Base-by-base conservation (phyloP, 2,888 invertebrate genomes). In the Holacanthella duospinosa region DNA sequence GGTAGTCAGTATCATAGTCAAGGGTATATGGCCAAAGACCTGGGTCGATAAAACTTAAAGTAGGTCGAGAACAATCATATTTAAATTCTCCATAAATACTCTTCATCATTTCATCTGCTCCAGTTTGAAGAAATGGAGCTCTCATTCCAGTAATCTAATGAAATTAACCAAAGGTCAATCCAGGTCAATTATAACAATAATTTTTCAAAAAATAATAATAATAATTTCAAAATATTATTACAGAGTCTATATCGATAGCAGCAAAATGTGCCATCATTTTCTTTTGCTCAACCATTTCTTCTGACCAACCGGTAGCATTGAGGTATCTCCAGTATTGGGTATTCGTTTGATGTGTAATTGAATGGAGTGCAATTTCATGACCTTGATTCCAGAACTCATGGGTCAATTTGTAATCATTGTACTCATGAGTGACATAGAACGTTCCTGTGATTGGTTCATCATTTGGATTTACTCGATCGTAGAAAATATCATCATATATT, bases 391-490 rank as follows among this genome's bases (percentile, higher is more conserved):
- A 82, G 1, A 88, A 77, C 60, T 83, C 80, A 72, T 86, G 83
- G 1, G 86, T 80, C 64, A 80, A 71, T 3, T 78, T 76, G 73
- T 88, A 88, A 76, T 86, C 83, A 0, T 85, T 86, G 75, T 87
- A 88, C 67, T 86, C 85, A 73, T 89, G 88, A 43, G 82, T 85
- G 36, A 87, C 79, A 75, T 83, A 89, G 77, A 86, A 86, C 0
- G 88, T 88, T 44, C 82, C 82, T 0, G 83, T 80, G 1, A 82
- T 81, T 0, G 80, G 80, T 64, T 85, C 85, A 1, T 81, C 81
- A 74, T 89, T 85, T 0, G 82, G 84, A 76, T 88, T 89, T 2
- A 56, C 74, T 0, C 85, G 77, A 16, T 76, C 74, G 61, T 77
- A 78, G 2, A 86, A 76, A 0, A 84, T 70, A 0, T 79, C 74